These are phyloP conservation scores for Junonia oenone DNA, from an alignment of 2,888 invertebrate species.

Conservation along the genomic window DNA sequence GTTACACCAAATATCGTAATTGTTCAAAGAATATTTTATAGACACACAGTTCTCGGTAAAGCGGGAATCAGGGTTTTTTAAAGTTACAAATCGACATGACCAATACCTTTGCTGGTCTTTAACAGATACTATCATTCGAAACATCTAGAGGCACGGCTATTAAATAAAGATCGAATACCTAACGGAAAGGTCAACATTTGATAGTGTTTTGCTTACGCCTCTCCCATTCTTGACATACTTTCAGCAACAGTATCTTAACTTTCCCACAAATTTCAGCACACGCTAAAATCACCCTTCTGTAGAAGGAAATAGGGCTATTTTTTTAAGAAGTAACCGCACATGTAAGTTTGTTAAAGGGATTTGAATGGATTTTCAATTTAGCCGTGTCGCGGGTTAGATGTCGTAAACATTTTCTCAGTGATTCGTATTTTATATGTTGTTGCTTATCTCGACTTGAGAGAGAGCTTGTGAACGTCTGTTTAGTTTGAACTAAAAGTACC, in stretches of 20 bases:
- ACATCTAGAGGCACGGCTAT: conserved; percentile 20
- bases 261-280: not conserved
- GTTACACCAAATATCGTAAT: too few relatives aligned
- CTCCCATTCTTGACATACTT: conserved; percentile 26
- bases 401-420: conserved; percentile 35
- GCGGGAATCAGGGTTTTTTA: too few relatives aligned
- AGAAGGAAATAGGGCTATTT: conserved; percentile 1
- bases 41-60: too few relatives aligned
- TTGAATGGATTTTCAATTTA: conserved; percentile 39
- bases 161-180: conserved; percentile 24
- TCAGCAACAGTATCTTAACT: conserved; percentile 1
- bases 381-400: conserved; percentile 37
- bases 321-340: not conserved
- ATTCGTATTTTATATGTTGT: conserved; percentile 27
- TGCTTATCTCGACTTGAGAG: conserved; percentile 17
- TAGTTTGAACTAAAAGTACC: not conserved
- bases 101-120: conserved; percentile 1
- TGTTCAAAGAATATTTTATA: too few relatives aligned
- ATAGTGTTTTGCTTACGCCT: conserved; percentile 32
- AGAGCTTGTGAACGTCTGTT: conserved; percentile 10
- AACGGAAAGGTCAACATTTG: conserved; percentile 34
- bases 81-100: too few relatives aligned
- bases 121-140: conserved; percentile 12
- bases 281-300: conserved; percentile 19
- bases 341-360: conserved; percentile 25